Conservation (phyloP, 35 echinoderm and acorn worm genomes). For the Ophioderma brevispina region DNA sequence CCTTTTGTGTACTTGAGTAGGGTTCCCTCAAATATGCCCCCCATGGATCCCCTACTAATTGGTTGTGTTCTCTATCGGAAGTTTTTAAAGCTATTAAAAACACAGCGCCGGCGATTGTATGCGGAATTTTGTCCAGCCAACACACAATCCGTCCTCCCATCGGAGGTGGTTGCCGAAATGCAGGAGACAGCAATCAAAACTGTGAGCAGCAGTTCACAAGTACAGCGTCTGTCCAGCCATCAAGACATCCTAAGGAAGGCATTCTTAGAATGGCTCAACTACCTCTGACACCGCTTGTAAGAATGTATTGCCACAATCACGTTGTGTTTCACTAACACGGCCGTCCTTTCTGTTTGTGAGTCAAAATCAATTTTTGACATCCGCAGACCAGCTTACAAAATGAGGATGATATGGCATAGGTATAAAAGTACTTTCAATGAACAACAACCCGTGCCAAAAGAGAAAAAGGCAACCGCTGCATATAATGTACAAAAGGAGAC, state of each 20-base stretch:
- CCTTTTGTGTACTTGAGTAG: too few relatives aligned
- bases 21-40: too few relatives aligned
- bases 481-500: not conserved
- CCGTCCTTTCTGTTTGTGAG: too few relatives aligned
- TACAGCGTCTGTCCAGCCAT: not conserved
- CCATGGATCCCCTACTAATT: too few relatives aligned
- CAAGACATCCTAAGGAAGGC: not conserved
- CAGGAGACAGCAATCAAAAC: not conserved
- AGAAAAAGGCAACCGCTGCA: not conserved
- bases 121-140: not conserved
- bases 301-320: too few relatives aligned
- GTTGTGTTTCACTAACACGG: not conserved
- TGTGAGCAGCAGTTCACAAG: too few relatives aligned
- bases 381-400: too few relatives aligned
- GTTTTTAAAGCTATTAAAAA: constrained; percentile 16
- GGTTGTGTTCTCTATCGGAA: too few relatives aligned
- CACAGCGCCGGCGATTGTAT: not conserved
- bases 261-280: not conserved
- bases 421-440: too few relatives aligned
- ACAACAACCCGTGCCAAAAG: not conserved
- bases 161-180: not conserved
- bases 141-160: not conserved
- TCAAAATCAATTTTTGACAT: too few relatives aligned
- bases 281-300: not conserved
- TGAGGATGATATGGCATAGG: too few relatives aligned